Conservation (phyloP, 1,140 invertebrate species). For the Holcopasites calliopsidis region DNA sequence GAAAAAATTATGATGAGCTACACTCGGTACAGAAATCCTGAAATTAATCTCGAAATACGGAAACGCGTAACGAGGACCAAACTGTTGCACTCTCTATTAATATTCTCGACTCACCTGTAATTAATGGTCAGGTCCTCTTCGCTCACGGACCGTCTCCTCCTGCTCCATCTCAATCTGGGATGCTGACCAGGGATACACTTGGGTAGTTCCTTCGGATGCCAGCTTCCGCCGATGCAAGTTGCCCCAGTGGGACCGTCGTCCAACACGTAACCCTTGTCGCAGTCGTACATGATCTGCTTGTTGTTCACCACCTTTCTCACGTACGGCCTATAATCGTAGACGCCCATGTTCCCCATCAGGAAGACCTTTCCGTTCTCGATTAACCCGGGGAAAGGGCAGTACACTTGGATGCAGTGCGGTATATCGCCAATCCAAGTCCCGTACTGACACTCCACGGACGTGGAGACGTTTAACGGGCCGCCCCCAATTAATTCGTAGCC, state of each 20-base stretch:
- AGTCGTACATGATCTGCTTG: conserved; percentile 98
- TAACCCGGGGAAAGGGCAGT: conserved; percentile 95
- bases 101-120: conserved; percentile 53
- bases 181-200: conserved; percentile 90
- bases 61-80: too few species aligned
- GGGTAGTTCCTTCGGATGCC: conserved; percentile 90
- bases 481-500: conserved; percentile 87
- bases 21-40: too few species aligned
- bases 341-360: conserved; percentile 97
- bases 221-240: conserved; percentile 93
- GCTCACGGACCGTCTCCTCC: conserved; percentile 82
- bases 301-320: conserved; percentile 95
- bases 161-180: conserved; percentile 89
- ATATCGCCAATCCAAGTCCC: conserved; percentile 95
- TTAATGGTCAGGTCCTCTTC: conserved; percentile 60
- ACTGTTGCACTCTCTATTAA: too few species aligned
- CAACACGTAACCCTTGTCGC: conserved; percentile 93
- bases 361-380: conserved; percentile 95
- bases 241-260: conserved; percentile 94
- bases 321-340: conserved; percentile 98
- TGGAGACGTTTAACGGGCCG: conserved; percentile 81
- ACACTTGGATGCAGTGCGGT: conserved; percentile 91
- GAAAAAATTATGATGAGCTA: too few species aligned
- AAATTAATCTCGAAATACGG: too few species aligned
- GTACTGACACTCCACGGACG: conserved; percentile 90